These are phyloP conservation scores for Chrysotoxum bicinctum DNA, from an alignment of 2,888 invertebrate species.

Conservation along the genomic window DNA sequence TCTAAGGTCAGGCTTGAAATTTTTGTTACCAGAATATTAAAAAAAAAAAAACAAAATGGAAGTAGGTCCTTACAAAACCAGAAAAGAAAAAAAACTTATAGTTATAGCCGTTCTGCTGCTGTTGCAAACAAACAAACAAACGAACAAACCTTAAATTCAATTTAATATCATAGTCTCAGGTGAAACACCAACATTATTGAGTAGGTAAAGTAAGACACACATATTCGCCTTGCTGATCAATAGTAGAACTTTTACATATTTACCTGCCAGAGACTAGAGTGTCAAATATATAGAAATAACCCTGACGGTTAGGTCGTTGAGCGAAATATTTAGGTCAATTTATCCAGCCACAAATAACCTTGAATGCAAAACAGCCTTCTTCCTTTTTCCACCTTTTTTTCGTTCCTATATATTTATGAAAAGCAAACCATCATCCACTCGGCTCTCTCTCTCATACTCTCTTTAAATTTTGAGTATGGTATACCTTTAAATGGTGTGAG, in stretches of 20 bases:
- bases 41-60: conserved; percentile 43
- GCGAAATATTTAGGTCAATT: conserved; percentile 81
- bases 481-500: conserved; percentile 13
- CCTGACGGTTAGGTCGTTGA: conserved; percentile 81
- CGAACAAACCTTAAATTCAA: conserved; percentile 61
- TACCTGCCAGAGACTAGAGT: conserved; percentile 44
- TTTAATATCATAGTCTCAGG: conserved; percentile 71
- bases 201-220: conserved; percentile 38
- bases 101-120: not conserved
- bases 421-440: not conserved
- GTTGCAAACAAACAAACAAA: not conserved
- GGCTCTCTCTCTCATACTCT: conserved; percentile 35
- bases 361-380: conserved; percentile 81
- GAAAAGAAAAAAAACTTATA: not conserved
- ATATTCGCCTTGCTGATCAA: conserved; percentile 59
- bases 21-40: conserved; percentile 30
- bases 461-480: conserved; percentile 1
- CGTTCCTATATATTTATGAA: not conserved
- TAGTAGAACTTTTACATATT: conserved; percentile 26
- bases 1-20: conserved; percentile 65
- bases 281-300: conserved; percentile 75
- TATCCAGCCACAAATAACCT: conserved; percentile 81
- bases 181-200: conserved; percentile 46
- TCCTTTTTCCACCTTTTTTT: conserved; percentile 30
- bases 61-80: conserved; percentile 17